These are phyloP conservation scores for Plebejus melissa DNA, from an alignment of 2,888 invertebrate genomes.

Conservation along the genomic window DNA sequence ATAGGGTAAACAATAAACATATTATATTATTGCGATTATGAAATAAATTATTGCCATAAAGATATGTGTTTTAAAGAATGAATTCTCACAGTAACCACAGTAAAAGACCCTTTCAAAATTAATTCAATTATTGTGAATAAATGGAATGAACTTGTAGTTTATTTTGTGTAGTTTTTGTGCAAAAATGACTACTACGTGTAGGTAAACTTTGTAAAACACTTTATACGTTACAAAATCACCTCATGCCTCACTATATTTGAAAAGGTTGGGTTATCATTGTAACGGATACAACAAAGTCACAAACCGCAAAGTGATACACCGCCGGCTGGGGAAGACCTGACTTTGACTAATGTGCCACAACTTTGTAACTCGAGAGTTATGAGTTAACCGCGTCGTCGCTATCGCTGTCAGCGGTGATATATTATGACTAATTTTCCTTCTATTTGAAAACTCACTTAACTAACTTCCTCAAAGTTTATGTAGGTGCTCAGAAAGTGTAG, in stretches of 20 bases:
- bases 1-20: too few species aligned
- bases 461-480: not conserved
- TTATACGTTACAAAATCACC: too few species aligned
- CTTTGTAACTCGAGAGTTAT: slow-evolving; percentile 12
- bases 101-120: too few species aligned
- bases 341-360: slow-evolving; percentile 8
- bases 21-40: too few species aligned
- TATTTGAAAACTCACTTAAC: not conserved
- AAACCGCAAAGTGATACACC: not conserved
- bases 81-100: too few species aligned
- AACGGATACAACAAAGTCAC: not conserved
- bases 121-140: too few species aligned
- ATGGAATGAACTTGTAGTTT: too few species aligned
- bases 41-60: too few species aligned
- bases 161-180: too few species aligned
- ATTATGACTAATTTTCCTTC: not conserved
- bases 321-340: not conserved
- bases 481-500: not conserved
- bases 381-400: slow-evolving; percentile 3
- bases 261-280: not conserved
- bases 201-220: too few species aligned
- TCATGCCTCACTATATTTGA: not conserved
- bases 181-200: too few species aligned
- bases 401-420: not conserved
- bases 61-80: too few species aligned